Base-by-base conservation (phyloP, 2,797 vertebrate genomes). In the Pangasius larnaudii region DNA sequence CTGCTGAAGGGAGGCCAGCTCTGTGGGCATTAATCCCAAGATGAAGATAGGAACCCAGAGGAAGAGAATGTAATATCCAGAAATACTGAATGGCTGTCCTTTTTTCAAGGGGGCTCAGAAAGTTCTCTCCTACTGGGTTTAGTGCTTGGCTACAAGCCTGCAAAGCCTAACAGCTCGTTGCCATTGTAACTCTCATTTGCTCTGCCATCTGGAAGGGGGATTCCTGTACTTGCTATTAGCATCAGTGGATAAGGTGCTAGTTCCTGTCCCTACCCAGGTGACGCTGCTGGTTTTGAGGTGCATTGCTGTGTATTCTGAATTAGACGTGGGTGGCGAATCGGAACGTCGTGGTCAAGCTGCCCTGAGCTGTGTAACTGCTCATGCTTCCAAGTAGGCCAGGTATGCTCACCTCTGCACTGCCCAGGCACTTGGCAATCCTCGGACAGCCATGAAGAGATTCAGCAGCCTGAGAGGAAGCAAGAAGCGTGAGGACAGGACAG, bases 381-480 rank as follows among this genome's bases (percentile, higher is more conserved):
- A 30, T 86, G 75, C 67, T 0, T 0, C 0, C 53, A 19, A n/a
- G 87, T 89, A 80, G 84, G 83, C 88, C 5, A 93, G 95, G 93
- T 63, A 95, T 96, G 96, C 90, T 89, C 81, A 1, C 91, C 90
- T 88, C 91, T 92, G 91, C 88, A 81, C 0, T 22, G 91, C 2
- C 88, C 82, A 1, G 14, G 88, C 5, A 0, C 78, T 0, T 0
- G 13, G 80, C 90, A 1, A 91, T 89, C 92, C 89, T 81, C 89
- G 75, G 88, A 91, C 92, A 93, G 94, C 92, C 94, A 97, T 97
- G 97, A 97, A 97, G 95, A 96, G 96, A 24, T 97, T 97, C 88
- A 96, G 97, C 90, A 97, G 96, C 88, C 94, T 97, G 72, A 94
- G 96, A 92, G 95, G 96, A 81, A 96, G 81, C 94, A 97, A 95